Conservation (phyloP, 2,797 vertebrate species). For the Bradypus variegatus region DNA sequence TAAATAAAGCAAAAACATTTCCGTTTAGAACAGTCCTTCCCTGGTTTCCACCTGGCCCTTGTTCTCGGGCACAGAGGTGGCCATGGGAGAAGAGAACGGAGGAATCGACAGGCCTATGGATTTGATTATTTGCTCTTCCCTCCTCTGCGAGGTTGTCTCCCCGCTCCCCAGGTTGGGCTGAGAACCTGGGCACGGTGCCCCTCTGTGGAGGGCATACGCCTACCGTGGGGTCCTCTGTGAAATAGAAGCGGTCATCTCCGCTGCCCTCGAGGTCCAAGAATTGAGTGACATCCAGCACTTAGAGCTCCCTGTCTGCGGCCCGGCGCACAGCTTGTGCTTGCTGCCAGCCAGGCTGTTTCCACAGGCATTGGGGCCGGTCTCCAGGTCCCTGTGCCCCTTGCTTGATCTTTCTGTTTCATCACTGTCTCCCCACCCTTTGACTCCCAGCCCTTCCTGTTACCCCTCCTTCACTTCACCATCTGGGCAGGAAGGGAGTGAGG, state of each 20-base stretch:
- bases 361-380: accelerated
- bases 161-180: not conserved
- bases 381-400: accelerated
- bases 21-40: accelerated
- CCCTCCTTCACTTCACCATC: accelerated
- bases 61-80: too few species aligned
- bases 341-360: accelerated
- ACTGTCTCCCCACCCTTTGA: accelerated
- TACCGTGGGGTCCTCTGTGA: accelerated
- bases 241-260: accelerated
- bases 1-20: not conserved
- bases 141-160: not conserved
- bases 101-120: accelerated
- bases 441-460: accelerated
- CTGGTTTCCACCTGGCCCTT: not conserved
- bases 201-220: accelerated
- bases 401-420: accelerated
- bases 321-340: not conserved
- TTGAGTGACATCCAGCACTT: accelerated
- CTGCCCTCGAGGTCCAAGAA: not conserved
- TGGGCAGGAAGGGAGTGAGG: not conserved
- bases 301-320: accelerated
- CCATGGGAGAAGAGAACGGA: not conserved
- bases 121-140: not conserved
- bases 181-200: accelerated